These are phyloP conservation scores for Stenodema calcarata DNA, from an alignment of 2,888 invertebrate species.

Conservation along the genomic window DNA sequence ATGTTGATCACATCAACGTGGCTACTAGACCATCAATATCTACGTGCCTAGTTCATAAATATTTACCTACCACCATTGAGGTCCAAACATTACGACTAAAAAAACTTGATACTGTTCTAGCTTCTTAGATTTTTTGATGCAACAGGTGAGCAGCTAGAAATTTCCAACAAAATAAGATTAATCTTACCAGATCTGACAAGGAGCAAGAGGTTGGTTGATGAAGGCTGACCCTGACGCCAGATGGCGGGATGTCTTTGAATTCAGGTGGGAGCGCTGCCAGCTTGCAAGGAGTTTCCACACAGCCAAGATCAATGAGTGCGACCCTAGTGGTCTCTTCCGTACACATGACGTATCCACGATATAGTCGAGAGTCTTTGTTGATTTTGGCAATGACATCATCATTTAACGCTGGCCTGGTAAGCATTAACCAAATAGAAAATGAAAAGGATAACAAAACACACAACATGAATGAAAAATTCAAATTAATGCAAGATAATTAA, in stretches of 20 bases:
- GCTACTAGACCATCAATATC: no score
- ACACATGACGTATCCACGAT: slow-evolving; percentile 47
- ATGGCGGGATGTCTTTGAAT: slow-evolving; percentile 26
- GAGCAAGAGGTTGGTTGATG: neutral
- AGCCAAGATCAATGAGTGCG: slow-evolving; percentile 46
- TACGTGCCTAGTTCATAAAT: no score
- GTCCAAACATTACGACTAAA: no score
- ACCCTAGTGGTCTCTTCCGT: neutral
- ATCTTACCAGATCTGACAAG: slow-evolving; percentile 21
- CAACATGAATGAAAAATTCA: no score
- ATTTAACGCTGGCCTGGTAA: neutral
- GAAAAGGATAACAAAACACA: neutral
- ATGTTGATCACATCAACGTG: no score
- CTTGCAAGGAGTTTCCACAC: slow-evolving; percentile 16
- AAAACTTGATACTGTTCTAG: no score
- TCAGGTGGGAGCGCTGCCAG: slow-evolving; percentile 31
- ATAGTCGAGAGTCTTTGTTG: slow-evolving; percentile 15
- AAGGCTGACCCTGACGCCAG: slow-evolving; percentile 40
- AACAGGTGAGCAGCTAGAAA: no score
- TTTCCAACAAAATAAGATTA: no score
- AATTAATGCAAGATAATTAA: no score
- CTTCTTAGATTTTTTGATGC: no score
- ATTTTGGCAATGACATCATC: slow-evolving; percentile 40
- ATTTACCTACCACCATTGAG: no score
- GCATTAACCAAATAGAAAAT: neutral